phyloP scores from a whole-genome alignment of 2,888 invertebrate genomes.

The Apotomis betuletana region DNA sequence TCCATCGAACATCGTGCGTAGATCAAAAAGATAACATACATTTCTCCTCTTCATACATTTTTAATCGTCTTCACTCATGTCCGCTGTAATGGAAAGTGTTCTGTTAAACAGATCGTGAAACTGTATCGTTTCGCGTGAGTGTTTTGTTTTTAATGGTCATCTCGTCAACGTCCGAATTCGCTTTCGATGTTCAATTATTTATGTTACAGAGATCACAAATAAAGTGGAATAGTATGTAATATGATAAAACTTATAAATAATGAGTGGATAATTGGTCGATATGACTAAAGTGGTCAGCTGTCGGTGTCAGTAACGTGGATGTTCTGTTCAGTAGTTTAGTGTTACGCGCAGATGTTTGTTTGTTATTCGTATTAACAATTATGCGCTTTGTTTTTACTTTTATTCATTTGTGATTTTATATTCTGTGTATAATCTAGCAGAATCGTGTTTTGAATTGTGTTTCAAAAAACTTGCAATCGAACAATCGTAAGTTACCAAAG shows the following conservation, averaged over 20 bases:
- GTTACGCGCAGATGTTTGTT: too few species aligned
- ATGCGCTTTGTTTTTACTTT: too few species aligned
- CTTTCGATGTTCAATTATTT: constrained; percentile 12
- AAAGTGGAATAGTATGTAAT: neutral
- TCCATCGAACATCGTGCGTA: constrained; percentile 51
- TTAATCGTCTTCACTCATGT: constrained; percentile 58
- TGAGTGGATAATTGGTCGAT: too few species aligned
- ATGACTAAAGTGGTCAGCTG: too few species aligned
- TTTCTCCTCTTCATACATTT: constrained; percentile 56
- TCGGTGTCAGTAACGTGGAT: neutral
- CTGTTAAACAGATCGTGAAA: constrained; percentile 36
- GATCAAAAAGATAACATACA: constrained; percentile 43
- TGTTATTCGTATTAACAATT: too few species aligned
- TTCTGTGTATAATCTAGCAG: too few species aligned
- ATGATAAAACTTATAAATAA: neutral
- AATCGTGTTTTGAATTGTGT: too few species aligned
- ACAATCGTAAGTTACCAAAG: too few species aligned
- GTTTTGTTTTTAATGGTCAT: constrained; percentile 1
- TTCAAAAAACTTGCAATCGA: too few species aligned
- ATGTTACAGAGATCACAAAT: neutral
- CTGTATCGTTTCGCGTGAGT: constrained; percentile 11
- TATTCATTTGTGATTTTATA: too few species aligned
- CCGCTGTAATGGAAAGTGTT: constrained; percentile 60
- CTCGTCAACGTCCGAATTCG: constrained; percentile 19
- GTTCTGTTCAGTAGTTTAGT: too few species aligned